These are phyloP conservation scores for Globodera ellingtonae DNA, from an alignment of 1,140 invertebrate species.

Conservation along the genomic window DNA sequence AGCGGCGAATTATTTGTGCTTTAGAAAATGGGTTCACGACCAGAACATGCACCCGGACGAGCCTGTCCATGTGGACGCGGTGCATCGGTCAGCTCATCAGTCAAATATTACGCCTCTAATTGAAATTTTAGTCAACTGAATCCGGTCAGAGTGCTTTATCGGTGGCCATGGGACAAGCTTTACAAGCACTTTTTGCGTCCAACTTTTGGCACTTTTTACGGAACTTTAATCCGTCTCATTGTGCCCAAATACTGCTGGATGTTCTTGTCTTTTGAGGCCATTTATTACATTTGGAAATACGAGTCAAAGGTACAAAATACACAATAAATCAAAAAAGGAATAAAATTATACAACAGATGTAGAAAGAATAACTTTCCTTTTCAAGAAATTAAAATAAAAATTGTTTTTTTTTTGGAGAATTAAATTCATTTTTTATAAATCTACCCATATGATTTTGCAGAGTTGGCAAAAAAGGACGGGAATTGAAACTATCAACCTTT, in stretches of 20 bases:
- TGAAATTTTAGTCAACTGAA: slow-evolving; percentile 54
- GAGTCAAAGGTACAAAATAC: slow-evolving; percentile 51
- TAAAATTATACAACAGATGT: no score
- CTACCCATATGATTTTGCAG: neutral
- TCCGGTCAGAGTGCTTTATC: slow-evolving; percentile 60
- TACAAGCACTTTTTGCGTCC: slow-evolving; percentile 60
- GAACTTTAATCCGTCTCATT: slow-evolving; percentile 49
- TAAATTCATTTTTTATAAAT: neutral
- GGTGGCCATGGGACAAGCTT: slow-evolving; percentile 57
- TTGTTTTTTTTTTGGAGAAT: no score
- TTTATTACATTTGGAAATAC: slow-evolving; percentile 61
- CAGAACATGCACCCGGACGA: slow-evolving; percentile 64
- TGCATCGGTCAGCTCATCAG: slow-evolving; percentile 13
- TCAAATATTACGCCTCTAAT: neutral
- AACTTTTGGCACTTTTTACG: slow-evolving; percentile 58
- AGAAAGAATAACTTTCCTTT: no score
- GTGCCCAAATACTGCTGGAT: slow-evolving; percentile 53
- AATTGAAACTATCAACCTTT: neutral
- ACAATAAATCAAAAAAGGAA: neutral
- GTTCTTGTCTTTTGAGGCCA: slow-evolving; percentile 40
- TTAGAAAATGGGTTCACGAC: slow-evolving; percentile 56
- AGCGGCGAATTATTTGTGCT: slow-evolving; percentile 22
- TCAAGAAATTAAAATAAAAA: no score
- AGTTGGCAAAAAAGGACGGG: neutral
- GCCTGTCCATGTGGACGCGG: slow-evolving; percentile 49